Conservation (phyloP, 2,797 vertebrate species). For the Sebastes nivosus region DNA sequence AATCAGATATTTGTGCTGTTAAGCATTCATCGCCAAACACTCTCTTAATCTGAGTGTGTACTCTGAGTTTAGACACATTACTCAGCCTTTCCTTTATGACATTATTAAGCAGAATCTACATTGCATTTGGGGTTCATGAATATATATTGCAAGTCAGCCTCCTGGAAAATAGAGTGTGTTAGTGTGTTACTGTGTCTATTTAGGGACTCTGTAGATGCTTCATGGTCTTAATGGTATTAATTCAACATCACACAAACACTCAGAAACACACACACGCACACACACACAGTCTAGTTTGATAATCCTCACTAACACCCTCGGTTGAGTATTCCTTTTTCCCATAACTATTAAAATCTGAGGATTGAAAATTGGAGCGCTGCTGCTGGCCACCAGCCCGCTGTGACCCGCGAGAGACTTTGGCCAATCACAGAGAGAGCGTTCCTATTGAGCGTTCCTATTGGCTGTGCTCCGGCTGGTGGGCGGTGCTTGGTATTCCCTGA, state of each 20-base stretch:
- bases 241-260: constrained; percentile 15
- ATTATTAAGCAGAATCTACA: constrained; percentile 51
- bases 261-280: not conserved
- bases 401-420: not conserved
- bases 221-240: constrained; percentile 47
- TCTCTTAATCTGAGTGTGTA: constrained; percentile 22
- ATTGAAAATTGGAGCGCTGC: not conserved
- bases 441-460: too few relatives aligned
- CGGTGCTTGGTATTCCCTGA: too few relatives aligned
- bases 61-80: constrained; percentile 33
- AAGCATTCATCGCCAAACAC: constrained; percentile 25
- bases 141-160: constrained; percentile 66
- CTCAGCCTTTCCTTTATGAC: constrained; percentile 37
- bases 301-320: constrained; percentile 20
- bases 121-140: constrained; percentile 63
- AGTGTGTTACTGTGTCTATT: constrained; percentile 54
- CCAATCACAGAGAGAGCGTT: too few relatives aligned
- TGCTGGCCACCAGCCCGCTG: not conserved
- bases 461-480: too few relatives aligned
- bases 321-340: constrained; percentile 5
- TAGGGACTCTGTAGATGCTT: constrained; percentile 41
- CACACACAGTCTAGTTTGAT: constrained; percentile 9
- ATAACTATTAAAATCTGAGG: constrained; percentile 33
- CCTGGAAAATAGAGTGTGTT: constrained; percentile 64
- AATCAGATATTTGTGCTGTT: constrained; percentile 26